phyloP scores from a whole-genome alignment of 2,113 vertebrate genomes.

The Philantomba maxwellii region DNA sequence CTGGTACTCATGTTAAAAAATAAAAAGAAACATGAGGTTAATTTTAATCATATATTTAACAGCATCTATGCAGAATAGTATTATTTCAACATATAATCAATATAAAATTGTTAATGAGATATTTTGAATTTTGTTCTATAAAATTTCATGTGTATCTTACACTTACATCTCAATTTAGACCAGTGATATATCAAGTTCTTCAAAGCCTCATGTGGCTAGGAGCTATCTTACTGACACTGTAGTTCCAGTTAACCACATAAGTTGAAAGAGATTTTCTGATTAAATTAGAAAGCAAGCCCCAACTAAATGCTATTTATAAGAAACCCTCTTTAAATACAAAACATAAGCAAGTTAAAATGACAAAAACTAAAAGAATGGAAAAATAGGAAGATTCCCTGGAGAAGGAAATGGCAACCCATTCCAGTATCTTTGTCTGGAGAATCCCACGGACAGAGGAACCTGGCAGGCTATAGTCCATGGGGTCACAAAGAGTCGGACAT shows the following conservation, averaged over 20 bases:
- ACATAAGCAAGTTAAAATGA: not conserved
- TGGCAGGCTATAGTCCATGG: not conserved
- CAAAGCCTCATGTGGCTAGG: not conserved
- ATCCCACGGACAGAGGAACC: not conserved
- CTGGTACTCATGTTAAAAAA: not conserved
- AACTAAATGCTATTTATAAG: not conserved
- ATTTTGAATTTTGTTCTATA: not conserved
- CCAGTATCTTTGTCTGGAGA: not conserved
- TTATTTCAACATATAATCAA: not conserved
- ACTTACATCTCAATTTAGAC: not conserved
- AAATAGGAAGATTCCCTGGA: not conserved
- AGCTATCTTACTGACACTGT: not conserved
- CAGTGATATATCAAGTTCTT: not conserved
- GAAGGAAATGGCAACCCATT: not conserved
- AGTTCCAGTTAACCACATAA: not conserved
- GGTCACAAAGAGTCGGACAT: not conserved
- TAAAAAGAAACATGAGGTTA: not conserved
- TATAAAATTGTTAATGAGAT: not conserved
- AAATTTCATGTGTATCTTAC: not conserved
- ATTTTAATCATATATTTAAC: not conserved
- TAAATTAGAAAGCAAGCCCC: not conserved
- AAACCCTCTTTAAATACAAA: not conserved
- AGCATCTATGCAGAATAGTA: not conserved
- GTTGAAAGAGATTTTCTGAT: not conserved
- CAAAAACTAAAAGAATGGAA: not conserved